Conservation (phyloP, 1,140 invertebrate genomes). For the Scaptomyza pallida region DNA sequence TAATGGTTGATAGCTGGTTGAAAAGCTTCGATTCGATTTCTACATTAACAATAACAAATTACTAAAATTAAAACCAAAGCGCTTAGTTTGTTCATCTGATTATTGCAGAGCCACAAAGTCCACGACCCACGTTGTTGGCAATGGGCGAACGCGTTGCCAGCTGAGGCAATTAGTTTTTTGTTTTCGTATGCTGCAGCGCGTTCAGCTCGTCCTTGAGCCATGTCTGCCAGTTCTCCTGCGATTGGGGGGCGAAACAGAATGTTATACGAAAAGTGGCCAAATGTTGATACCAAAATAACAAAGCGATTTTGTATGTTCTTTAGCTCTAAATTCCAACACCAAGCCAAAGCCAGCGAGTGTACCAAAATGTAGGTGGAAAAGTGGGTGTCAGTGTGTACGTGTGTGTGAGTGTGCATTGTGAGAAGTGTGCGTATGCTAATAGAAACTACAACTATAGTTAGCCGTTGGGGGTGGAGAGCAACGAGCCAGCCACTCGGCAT, state of each 20-base stretch:
- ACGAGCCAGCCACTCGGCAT: conserved; percentile 73
- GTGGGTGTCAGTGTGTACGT: conserved; percentile 14
- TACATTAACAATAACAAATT: conserved; percentile 79
- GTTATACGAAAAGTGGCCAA: conserved; percentile 35
- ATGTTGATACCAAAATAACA: conserved; percentile 35
- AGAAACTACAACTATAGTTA: conserved; percentile 70
- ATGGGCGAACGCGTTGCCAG: conserved; percentile 34
- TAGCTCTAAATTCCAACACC: conserved; percentile 56
- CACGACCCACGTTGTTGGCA: conserved; percentile 4
- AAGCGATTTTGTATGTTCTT: conserved; percentile 19
- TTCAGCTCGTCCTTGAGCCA: conserved; percentile 81
- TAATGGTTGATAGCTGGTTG: conserved; percentile 11
- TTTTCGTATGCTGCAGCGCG: conserved; percentile 67
- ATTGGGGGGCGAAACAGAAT: conserved; percentile 60
- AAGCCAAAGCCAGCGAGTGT: conserved; percentile 39
- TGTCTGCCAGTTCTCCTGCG: conserved; percentile 74
- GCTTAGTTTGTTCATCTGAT: conserved; percentile 49
- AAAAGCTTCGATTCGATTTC: conserved; percentile 52
- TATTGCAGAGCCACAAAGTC: conserved; percentile 45
- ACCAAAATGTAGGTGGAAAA: conserved; percentile 16
- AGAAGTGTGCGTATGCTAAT: conserved; percentile 62
- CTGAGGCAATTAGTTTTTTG: conserved; percentile 74
- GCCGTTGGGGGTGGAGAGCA: conserved; percentile 57
- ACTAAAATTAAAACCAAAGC: conserved; percentile 74
- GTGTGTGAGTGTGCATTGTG: conserved; percentile 37